Percentiles rank a stretch among this genome's conserved stretches.
Evolutionary conservation across 2,888 invertebrate genomes (phyloP).

Genomic region (Podabrus alpinus): DNA sequence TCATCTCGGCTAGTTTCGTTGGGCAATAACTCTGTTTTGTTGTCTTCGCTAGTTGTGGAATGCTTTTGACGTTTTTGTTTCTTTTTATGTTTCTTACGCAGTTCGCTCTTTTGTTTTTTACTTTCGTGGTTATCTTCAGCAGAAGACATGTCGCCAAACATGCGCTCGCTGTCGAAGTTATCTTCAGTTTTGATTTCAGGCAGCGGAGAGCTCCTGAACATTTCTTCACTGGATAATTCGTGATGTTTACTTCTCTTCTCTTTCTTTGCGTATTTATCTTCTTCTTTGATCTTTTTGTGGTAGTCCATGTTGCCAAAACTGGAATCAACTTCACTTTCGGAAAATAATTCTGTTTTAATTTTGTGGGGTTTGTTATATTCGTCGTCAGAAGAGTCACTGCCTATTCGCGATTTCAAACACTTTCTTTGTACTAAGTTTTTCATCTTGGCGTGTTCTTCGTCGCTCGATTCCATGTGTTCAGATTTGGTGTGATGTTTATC

Average conservation of each 20-base stretch:
- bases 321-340: slow-evolving; percentile 63
- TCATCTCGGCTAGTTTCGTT: slow-evolving; percentile 42
- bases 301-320: slow-evolving; percentile 51
- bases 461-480: slow-evolving; percentile 51
- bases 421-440: slow-evolving; percentile 66
- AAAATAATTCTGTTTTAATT: slow-evolving; percentile 65
- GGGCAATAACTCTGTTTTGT: slow-evolving; percentile 52
- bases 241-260: slow-evolving; percentile 49
- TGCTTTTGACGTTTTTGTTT: slow-evolving; percentile 80
- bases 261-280: slow-evolving; percentile 49
- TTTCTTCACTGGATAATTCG: slow-evolving; percentile 41
- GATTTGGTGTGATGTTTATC: slow-evolving; percentile 59
- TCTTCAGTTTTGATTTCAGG: slow-evolving; percentile 50
- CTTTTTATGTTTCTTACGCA: slow-evolving; percentile 81
- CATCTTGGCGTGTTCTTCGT: slow-evolving; percentile 52
- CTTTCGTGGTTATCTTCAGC: slow-evolving; percentile 46
- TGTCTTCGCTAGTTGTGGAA: slow-evolving; percentile 63
- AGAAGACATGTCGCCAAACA: slow-evolving; percentile 45
- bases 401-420: slow-evolving; percentile 72
- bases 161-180: slow-evolving; percentile 37
- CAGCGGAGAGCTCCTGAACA: slow-evolving; percentile 41
- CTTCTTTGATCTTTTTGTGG: slow-evolving; percentile 45
- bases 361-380: slow-evolving; percentile 62
- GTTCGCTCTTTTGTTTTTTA: slow-evolving; percentile 55
- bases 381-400: slow-evolving; percentile 79